Conservation (phyloP, 2,113 vertebrate genomes). For the Narcine bancroftii region DNA sequence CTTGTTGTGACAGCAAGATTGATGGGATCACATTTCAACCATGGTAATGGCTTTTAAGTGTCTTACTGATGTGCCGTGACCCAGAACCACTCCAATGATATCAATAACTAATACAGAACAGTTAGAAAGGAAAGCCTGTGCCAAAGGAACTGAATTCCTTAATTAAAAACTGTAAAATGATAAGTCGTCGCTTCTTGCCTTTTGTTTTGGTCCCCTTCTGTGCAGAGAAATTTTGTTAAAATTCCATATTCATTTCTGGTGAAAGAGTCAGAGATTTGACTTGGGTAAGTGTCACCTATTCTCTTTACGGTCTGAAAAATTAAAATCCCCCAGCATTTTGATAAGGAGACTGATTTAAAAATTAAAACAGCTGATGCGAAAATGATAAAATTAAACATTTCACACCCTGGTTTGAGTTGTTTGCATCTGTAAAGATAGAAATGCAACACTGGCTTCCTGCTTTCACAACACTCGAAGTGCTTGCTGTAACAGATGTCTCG, state of each 20-base stretch:
- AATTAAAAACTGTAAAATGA: neutral
- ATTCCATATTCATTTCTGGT: neutral
- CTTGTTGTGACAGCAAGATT: neutral
- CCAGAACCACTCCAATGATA: neutral
- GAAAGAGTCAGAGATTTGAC: too few species aligned
- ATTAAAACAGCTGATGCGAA: neutral
- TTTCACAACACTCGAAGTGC: too few species aligned
- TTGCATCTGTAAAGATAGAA: neutral
- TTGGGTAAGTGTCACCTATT: neutral
- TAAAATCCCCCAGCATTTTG: neutral
- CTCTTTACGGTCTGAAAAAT: neutral
- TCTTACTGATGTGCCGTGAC: neutral
- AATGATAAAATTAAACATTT: neutral
- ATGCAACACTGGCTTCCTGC: neutral
- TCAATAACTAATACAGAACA: neutral
- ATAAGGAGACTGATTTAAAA: neutral
- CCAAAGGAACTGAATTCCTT: neutral
- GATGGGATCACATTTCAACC: slow-evolving; percentile 21
- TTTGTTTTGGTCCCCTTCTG: neutral
- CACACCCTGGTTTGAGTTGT: neutral
- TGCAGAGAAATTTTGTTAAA: neutral
- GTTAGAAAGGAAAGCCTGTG: neutral
- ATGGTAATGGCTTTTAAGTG: neutral
- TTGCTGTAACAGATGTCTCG: neutral
- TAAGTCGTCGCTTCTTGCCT: neutral